Base-by-base conservation (phyloP, 2,113 vertebrate genomes). In the Crotophaga sulcirostris region DNA sequence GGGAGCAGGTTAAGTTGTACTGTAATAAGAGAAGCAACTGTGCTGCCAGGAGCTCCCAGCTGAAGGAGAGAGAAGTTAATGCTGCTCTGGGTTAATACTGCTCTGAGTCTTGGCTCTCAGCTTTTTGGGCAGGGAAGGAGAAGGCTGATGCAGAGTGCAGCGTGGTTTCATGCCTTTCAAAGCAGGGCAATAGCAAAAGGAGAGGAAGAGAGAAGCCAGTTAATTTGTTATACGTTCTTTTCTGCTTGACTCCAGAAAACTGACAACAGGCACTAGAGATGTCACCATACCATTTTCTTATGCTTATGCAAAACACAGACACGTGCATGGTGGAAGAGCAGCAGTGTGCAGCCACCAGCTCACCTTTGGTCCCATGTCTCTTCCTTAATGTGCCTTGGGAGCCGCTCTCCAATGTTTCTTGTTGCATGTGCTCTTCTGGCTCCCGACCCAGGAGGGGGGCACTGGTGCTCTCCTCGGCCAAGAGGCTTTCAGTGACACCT, bases 331-430 rank as follows among this genome's bases (percentile, higher is more conserved):
- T 16, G 33, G 14, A 56, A 56, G 19, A 76, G 73, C 47, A 87
- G 66, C 64, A 84, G 19, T 1, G 28, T 67, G 42, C 69, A 96
- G 55, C 25, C 55, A 68, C 29, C n/a, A 77, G 59, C 97, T 98
- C 85, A 98, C 98, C 98, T 97, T 82, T 54, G 3, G 19, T 66
- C 29, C 26, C 75, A 7, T 11, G 55, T 74, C 97, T 95, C 51
- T 29, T 92, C 89, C 97, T 96, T 70, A 97, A 66, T 0, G 1
- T 7, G 34, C 14, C 26, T 78, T 81, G 86, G 51, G 79, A 77
- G 44, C 12, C 1, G 0, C 24, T 78, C 11, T 62, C 74, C 36
- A 36, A 18, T 11, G 60, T 58, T 74, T 84, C 78, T 28, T 67
- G 83, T 49, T 76, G 42, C 17, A 1, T 21, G 44, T 49, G 42